phyloP scores from a whole-genome alignment of 2,797 vertebrate species.

The Sarcophilus harrisii region DNA sequence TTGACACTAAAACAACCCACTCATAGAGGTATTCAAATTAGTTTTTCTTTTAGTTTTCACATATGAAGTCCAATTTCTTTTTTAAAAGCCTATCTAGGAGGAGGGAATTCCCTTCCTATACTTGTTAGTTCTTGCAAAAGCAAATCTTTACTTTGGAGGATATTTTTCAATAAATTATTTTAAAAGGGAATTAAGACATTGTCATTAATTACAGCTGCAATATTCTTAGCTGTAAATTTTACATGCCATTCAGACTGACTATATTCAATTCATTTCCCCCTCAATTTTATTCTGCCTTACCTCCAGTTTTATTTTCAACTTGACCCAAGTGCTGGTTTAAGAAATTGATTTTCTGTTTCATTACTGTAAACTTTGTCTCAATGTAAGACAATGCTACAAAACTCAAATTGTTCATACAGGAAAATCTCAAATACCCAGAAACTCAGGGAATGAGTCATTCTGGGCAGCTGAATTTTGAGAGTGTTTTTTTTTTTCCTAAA shows the following conservation, averaged over 20 bases:
- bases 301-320: slow-evolving; percentile 5
- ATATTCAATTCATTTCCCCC: background rate
- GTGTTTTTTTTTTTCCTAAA: background rate
- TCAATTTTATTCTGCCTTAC: slow-evolving; percentile 2
- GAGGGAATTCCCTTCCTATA: background rate
- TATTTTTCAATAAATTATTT: slow-evolving; percentile 4
- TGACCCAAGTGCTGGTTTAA: slow-evolving; percentile 2
- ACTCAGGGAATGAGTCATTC: slow-evolving; percentile 1
- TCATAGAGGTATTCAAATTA: background rate
- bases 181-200: slow-evolving; percentile 12
- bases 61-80: background rate
- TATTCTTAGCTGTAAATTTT: background rate
- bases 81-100: background rate
- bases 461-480: background rate
- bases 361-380: slow-evolving; percentile 1
- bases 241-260: background rate
- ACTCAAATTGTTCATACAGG: slow-evolving; percentile 21
- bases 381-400: background rate
- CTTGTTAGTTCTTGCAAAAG: background rate
- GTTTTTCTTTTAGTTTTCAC: background rate
- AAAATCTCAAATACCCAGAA: slow-evolving; percentile 18
- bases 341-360: slow-evolving; percentile 5
- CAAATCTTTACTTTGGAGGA: background rate
- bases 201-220: slow-evolving; percentile 2
- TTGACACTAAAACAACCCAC: background rate